These are phyloP conservation scores for Cryptoleucopteryx plumbea DNA, from an alignment of 2,113 vertebrate species.

Conservation along the genomic window DNA sequence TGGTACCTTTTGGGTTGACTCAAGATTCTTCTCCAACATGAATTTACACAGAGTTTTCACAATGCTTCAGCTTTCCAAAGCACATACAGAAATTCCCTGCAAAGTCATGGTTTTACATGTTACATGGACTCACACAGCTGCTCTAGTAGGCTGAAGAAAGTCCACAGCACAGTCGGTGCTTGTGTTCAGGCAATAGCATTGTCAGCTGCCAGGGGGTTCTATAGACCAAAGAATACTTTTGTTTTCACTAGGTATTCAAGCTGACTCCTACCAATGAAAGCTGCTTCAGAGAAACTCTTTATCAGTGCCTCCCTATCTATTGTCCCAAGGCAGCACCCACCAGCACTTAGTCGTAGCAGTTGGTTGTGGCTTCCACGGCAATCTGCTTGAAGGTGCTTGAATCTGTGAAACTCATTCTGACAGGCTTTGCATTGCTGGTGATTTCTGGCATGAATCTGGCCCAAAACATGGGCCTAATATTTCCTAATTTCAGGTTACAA, in stretches of 20 bases:
- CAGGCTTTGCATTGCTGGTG: not conserved
- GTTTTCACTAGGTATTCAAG: not conserved
- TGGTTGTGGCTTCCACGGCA: not conserved
- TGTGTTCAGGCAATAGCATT: not conserved
- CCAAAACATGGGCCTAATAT: not conserved
- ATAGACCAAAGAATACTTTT: not conserved
- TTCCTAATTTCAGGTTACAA: not conserved
- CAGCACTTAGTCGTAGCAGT: not conserved
- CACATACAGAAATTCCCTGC: not conserved
- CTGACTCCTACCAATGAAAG: not conserved
- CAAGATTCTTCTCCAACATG: not conserved
- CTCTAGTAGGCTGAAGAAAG: not conserved
- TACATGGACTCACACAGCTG: not conserved
- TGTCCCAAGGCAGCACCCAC: not conserved
- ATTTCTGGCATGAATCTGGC: not conserved
- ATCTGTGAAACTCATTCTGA: not conserved
- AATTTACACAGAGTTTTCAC: not conserved
- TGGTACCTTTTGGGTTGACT: not conserved
- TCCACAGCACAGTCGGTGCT: not conserved
- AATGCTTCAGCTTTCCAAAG: not conserved
- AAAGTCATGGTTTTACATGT: not conserved
- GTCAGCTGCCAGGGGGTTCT: not conserved
- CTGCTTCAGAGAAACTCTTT: not conserved
- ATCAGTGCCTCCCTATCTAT: not conserved
- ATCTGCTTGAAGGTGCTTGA: not conserved